These are phyloP conservation scores for Aphodius granarius DNA, from an alignment of 2,888 invertebrate genomes.

Conservation along the genomic window DNA sequence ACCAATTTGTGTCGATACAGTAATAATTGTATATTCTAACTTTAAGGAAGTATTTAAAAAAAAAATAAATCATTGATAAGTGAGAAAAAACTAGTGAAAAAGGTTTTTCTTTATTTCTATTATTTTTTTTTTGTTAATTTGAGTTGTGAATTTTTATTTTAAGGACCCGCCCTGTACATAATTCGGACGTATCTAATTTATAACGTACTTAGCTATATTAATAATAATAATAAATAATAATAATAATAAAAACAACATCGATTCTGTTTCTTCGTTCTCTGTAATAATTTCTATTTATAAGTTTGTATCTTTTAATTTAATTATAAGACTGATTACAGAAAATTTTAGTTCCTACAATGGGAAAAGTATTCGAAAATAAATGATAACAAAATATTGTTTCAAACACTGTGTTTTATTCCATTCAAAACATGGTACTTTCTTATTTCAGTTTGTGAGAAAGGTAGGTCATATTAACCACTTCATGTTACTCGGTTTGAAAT, in stretches of 20 bases:
- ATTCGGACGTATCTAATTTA: neutral
- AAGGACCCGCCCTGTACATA: neutral
- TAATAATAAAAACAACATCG: too few relatives aligned
- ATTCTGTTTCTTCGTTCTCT: neutral
- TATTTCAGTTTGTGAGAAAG: too few relatives aligned
- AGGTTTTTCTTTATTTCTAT: neutral
- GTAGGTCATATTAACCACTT: too few relatives aligned
- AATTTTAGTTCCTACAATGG: constrained; percentile 54
- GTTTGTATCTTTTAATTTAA: neutral
- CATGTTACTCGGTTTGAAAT: too few relatives aligned
- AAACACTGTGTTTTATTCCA: neutral
- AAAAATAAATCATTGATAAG: neutral
- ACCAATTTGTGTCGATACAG: neutral
- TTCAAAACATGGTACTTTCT: too few relatives aligned
- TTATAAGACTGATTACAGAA: constrained; percentile 52
- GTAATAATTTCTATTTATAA: neutral
- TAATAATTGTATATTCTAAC: neutral
- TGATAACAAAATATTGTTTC: neutral
- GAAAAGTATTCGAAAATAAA: constrained; percentile 50
- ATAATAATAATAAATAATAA: too few relatives aligned
- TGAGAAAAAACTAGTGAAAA: neutral
- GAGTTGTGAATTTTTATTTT: neutral
- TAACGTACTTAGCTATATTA: neutral
- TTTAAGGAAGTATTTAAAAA: neutral
- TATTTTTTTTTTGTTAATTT: neutral